A percentile compares a stretch with the other conserved stretches of the same genome.
Conservation (phyloP, 2,888 invertebrate species). For the Timema cristinae region DNA sequence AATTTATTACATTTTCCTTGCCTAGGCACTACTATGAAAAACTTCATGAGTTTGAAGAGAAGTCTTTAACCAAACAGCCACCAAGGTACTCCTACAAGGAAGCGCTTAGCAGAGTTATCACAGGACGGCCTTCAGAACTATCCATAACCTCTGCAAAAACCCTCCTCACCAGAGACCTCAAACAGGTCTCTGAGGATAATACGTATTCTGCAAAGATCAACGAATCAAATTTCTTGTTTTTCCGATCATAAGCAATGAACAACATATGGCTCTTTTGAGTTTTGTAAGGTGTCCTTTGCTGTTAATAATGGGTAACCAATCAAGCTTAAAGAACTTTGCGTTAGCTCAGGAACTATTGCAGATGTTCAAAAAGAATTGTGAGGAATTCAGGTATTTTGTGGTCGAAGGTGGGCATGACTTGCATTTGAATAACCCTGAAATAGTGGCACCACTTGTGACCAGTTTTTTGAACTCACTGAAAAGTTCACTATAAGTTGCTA, state of each 20-base stretch:
- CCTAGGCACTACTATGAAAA: slow-evolving; percentile 38
- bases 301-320: slow-evolving; percentile 13
- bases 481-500: slow-evolving; percentile 26
- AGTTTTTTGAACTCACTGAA: slow-evolving; percentile 44
- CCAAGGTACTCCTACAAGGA: slow-evolving; percentile 35
- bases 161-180: slow-evolving; percentile 35
- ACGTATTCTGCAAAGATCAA: slow-evolving; percentile 16
- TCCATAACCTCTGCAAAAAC: slow-evolving; percentile 48
- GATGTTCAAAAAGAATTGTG: slow-evolving; percentile 17
- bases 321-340: not conserved
- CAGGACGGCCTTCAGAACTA: slow-evolving; percentile 44
- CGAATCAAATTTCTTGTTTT: not conserved
- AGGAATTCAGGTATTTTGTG: slow-evolving; percentile 38
- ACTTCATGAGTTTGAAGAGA: slow-evolving; percentile 40
- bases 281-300: slow-evolving; percentile 18
- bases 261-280: slow-evolving; percentile 11
- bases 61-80: slow-evolving; percentile 26
- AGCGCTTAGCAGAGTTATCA: slow-evolving; percentile 44
- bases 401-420: slow-evolving; percentile 59
- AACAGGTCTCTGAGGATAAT: not conserved
- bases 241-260: slow-evolving; percentile 3
- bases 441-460: slow-evolving; percentile 50
- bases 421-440: slow-evolving; percentile 55
- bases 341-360: not conserved
- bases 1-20: not conserved